Percentiles rank a stretch among this genome's conserved stretches.
phyloP scores from a whole-genome alignment of 1,140 invertebrate species.

The Wasmannia auropunctata region DNA sequence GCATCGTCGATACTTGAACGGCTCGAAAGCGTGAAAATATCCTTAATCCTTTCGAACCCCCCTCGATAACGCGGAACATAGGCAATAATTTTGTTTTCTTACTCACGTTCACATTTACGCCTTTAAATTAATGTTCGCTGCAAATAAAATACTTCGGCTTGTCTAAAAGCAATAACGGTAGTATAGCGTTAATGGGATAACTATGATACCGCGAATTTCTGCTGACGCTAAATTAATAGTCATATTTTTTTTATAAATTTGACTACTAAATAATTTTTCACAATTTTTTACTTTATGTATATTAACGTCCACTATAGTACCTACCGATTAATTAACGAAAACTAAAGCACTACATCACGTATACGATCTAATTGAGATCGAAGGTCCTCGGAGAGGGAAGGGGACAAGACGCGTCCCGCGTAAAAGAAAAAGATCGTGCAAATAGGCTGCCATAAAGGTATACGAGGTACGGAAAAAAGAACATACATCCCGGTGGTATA shows the following conservation, averaged over 20 bases:
- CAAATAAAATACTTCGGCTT: background rate
- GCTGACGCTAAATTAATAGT: background rate
- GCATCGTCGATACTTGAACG: background rate
- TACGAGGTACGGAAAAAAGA: background rate
- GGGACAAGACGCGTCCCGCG: background rate
- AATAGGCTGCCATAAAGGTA: conserved; percentile 48
- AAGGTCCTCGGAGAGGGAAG: background rate
- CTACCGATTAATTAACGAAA: background rate
- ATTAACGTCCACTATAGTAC: background rate
- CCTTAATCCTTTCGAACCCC: background rate
- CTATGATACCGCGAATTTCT: background rate
- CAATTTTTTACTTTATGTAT: background rate
- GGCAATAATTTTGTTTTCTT: conserved; percentile 14
- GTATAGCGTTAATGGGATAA: background rate
- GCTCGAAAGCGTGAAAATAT: conserved; percentile 24
- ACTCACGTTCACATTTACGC: background rate
- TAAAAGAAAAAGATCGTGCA: conserved; percentile 42
- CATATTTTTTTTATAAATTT: background rate
- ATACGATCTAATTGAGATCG: background rate
- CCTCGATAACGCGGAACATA: background rate
- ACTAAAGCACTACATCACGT: background rate
- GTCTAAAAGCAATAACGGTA: background rate
- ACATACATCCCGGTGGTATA: conserved; percentile 4
- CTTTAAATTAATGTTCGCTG: background rate
- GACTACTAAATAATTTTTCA: background rate